Percentiles rank a stretch among this genome's conserved stretches.
Conservation (phyloP, 2,113 vertebrate genomes). For the Trematomus loennbergii region DNA sequence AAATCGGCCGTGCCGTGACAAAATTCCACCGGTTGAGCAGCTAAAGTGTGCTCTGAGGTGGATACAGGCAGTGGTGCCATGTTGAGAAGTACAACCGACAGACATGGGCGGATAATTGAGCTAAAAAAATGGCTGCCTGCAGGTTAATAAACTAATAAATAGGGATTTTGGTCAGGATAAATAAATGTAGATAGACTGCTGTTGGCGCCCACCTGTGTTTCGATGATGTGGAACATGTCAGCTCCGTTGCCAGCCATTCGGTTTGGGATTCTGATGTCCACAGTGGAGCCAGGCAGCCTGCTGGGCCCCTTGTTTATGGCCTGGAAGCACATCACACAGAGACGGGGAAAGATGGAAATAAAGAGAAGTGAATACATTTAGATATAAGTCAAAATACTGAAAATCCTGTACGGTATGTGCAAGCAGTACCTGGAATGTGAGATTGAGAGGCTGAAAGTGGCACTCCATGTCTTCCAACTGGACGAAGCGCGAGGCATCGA, state of each 20-base stretch:
- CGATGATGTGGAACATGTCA: conserved; percentile 92
- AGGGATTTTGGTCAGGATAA: conserved; percentile 29
- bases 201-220: conserved; percentile 89
- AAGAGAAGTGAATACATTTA: neutral
- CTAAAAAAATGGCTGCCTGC: conserved; percentile 36
- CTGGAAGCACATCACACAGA: conserved; percentile 77
- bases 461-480: conserved; percentile 91
- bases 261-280: conserved; percentile 94
- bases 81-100: conserved; percentile 13
- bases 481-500: conserved; percentile 89
- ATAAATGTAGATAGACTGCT: conserved; percentile 40
- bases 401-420: neutral
- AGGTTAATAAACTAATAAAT: conserved; percentile 64
- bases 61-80: conserved; percentile 10
- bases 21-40: conserved; percentile 20
- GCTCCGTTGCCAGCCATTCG: conserved; percentile 89
- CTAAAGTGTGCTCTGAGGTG: conserved; percentile 24
- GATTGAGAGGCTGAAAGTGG: conserved; percentile 94
- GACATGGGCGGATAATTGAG: conserved; percentile 27
- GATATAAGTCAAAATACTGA: neutral
- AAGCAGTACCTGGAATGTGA: conserved; percentile 92
- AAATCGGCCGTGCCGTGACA: conserved; percentile 37
- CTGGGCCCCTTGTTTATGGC: conserved; percentile 98
- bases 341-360: conserved; percentile 11
- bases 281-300: conserved; percentile 90